Percentiles rank a stretch among this genome's conserved stretches.
Conservation (phyloP, 2,888 invertebrate species). For the Bruchidius siliquastri region DNA sequence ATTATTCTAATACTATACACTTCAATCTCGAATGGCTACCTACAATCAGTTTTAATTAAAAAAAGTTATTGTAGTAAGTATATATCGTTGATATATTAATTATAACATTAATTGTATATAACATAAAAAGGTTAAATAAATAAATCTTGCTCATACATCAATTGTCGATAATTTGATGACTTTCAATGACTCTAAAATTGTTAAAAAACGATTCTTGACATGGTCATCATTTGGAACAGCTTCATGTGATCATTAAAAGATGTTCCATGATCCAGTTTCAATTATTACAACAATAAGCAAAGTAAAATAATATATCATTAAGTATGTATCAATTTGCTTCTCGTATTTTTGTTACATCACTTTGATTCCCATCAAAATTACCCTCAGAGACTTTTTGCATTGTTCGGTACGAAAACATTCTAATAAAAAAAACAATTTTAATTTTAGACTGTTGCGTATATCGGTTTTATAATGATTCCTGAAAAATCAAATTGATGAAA, state of each 20-base stretch:
- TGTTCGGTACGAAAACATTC: not conserved
- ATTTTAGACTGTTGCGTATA: too few relatives aligned
- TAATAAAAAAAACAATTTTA: too few relatives aligned
- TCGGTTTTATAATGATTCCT: not conserved
- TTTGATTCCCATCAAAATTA: not conserved
- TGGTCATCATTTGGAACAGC: not conserved
- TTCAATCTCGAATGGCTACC: conserved; percentile 44
- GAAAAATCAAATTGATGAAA: not conserved
- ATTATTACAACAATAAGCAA: conserved; percentile 14
- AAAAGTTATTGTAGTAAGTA: conserved; percentile 44
- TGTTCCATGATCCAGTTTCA: conserved; percentile 9
- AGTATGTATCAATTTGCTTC: not conserved
- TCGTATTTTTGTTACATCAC: not conserved
- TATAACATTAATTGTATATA: conserved; percentile 33
- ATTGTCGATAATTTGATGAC: not conserved
- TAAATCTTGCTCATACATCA: conserved; percentile 13
- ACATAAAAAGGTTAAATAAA: conserved; percentile 37
- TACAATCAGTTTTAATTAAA: conserved; percentile 42
- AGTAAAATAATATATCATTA: not conserved
- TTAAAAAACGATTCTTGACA: not conserved
- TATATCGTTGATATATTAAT: conserved; percentile 40
- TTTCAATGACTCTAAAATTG: not conserved
- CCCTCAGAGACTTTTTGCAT: not conserved
- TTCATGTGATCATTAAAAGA: not conserved
- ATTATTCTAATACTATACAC: conserved; percentile 49